Percentiles rank a stretch among this genome's conserved stretches.
Conservation (phyloP, 2,797 vertebrate species). For the Smutsia gigantea region DNA sequence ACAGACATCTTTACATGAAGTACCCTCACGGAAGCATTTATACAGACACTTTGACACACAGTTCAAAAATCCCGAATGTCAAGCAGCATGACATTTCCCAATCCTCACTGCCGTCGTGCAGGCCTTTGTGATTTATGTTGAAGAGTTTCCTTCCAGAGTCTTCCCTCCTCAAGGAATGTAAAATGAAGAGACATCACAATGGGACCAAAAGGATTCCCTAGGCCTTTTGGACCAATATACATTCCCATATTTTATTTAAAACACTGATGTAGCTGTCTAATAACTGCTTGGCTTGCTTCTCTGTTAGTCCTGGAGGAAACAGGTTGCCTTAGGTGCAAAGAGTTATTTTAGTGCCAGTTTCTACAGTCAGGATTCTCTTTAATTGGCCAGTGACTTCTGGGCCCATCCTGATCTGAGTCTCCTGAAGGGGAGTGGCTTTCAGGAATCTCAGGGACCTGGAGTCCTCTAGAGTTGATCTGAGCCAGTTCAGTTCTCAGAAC, state of each 20-base stretch:
- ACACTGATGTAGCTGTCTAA: background rate
- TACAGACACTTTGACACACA: background rate
- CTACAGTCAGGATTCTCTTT: background rate
- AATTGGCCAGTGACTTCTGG: background rate
- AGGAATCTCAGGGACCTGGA: background rate
- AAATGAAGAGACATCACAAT: background rate
- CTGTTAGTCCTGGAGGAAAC: background rate
- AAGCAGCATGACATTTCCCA: background rate
- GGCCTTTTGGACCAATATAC: background rate
- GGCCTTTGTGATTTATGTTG: background rate
- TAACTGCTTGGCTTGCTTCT: background rate
- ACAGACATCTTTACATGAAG: conserved; percentile 19
- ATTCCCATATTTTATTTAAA: background rate
- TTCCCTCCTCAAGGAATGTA: background rate
- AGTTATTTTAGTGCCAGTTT: background rate
- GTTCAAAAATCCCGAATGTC: background rate
- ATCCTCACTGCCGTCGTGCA: background rate
- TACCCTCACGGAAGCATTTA: background rate
- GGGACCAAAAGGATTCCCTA: background rate
- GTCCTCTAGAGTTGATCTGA: background rate
- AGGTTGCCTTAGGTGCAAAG: background rate
- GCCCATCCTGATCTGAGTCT: background rate
- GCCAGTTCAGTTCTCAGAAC: conserved; percentile 16
- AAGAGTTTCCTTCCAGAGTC: background rate
- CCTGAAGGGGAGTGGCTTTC: background rate